A percentile compares a stretch with the other conserved stretches of the same genome.
Evolutionary conservation across 2,888 invertebrate species (phyloP).

Genomic region (Dryomyza anilis): DNA sequence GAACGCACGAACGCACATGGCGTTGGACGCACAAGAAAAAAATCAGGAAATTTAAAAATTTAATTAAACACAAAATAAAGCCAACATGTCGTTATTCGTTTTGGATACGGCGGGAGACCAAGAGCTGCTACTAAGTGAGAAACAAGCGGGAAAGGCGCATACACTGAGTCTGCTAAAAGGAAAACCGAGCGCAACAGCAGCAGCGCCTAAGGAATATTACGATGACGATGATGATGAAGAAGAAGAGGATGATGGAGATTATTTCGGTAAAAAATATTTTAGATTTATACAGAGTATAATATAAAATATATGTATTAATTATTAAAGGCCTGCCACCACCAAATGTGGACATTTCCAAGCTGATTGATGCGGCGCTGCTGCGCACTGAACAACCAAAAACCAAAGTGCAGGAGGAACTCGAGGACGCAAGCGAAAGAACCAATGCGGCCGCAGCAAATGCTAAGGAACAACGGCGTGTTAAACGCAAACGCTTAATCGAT

Average conservation of each 20-base stretch:
- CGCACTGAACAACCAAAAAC: conserved; percentile 29
- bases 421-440: conserved; percentile 38
- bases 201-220: no score
- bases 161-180: conserved; percentile 14
- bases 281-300: neutral
- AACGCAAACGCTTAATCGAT: conserved; percentile 33
- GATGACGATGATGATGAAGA: conserved; percentile 33
- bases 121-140: conserved; percentile 39
- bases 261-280: conserved; percentile 37
- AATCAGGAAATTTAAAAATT: neutral
- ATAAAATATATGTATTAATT: no score
- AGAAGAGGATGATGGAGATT: conserved; percentile 44
- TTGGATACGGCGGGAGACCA: conserved; percentile 52
- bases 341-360: conserved; percentile 38
- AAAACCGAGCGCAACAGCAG: neutral
- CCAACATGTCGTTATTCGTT: conserved; percentile 51
- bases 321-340: conserved; percentile 44
- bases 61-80: neutral
- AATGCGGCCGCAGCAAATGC: conserved; percentile 42
- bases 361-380: conserved; percentile 39
- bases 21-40: neutral
- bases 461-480: conserved; percentile 20
- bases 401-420: conserved; percentile 38
- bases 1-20: neutral
- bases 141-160: conserved; percentile 3